Percentiles rank a stretch among this genome's conserved stretches.
Conservation (phyloP, 2,113 vertebrate species). For the Trematocara marginatum region DNA sequence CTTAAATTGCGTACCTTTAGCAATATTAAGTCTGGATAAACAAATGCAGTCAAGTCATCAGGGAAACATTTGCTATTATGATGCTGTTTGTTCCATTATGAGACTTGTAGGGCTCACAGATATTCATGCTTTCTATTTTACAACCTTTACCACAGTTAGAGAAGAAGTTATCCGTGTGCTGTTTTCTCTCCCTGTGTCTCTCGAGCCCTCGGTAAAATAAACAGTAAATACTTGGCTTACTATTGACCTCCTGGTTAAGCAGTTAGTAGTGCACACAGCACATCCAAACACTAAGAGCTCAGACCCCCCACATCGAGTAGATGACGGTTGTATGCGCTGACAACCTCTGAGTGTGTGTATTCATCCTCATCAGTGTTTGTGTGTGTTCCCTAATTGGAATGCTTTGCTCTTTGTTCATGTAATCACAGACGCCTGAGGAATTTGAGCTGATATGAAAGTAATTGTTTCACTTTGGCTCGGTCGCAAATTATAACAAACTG, state of each 20-base stretch:
- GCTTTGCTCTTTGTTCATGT: conserved; percentile 70
- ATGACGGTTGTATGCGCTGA: conserved; percentile 11
- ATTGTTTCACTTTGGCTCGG: conserved; percentile 45
- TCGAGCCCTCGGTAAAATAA: conserved; percentile 28
- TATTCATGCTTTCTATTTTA: background rate
- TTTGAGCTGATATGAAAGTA: conserved; percentile 66
- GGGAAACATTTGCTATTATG: background rate
- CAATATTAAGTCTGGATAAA: background rate
- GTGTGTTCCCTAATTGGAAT: conserved; percentile 64
- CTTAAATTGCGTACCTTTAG: background rate
- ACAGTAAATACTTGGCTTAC: conserved; percentile 46
- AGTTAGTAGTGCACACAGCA: conserved; percentile 24
- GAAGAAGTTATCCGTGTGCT: background rate
- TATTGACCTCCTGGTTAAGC: conserved; percentile 30
- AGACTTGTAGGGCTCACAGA: background rate
- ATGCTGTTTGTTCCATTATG: background rate
- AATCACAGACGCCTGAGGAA: conserved; percentile 69
- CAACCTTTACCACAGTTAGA: background rate
- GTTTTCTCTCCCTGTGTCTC: background rate
- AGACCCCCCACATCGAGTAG: conserved; percentile 35
- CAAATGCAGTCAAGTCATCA: background rate
- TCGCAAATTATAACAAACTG: conserved; percentile 8
- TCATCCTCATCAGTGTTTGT: conserved; percentile 44
- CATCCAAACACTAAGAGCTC: conserved; percentile 18
- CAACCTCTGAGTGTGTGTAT: background rate